Percentiles rank a stretch among this genome's conserved stretches.
Evolutionary conservation across 2,888 invertebrate genomes (phyloP).

Genomic region (Creontiades dilutus): DNA sequence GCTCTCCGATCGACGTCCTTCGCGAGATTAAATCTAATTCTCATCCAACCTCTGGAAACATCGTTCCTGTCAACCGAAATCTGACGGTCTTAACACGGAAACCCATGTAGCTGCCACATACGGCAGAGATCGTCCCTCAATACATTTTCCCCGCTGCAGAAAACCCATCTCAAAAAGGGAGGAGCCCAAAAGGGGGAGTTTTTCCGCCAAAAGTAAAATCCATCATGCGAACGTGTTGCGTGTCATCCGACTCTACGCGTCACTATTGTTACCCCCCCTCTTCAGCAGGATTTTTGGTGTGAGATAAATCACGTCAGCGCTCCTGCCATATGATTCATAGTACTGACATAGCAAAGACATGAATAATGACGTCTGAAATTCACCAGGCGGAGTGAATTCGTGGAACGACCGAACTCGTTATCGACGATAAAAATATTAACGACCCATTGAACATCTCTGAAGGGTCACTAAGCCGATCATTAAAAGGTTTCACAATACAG

Average conservation of each 20-base stretch:
- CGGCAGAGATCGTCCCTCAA: not conserved
- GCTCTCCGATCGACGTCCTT: not conserved
- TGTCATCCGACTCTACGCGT: conserved; percentile 31
- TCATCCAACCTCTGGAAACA: not conserved
- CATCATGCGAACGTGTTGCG: conserved; percentile 18
- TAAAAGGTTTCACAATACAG: not conserved
- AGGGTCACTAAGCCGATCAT: not conserved
- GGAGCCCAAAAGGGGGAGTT: not conserved
- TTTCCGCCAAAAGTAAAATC: not conserved
- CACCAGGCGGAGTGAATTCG: not conserved
- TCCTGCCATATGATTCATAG: conserved; percentile 7
- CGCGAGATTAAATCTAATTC: conserved; percentile 38
- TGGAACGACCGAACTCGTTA: not conserved
- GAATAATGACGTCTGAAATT: not conserved
- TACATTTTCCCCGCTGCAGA: not conserved
- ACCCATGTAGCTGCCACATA: not conserved
- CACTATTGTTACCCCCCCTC: conserved; percentile 7
- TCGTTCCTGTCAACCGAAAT: conserved; percentile 6
- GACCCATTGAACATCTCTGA: not conserved
- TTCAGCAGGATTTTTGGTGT: not conserved
- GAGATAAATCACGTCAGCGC: not conserved
- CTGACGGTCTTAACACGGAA: not conserved
- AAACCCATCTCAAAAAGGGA: not conserved
- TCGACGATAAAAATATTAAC: not conserved
- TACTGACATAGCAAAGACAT: not conserved